A percentile compares a stretch with the other conserved stretches of the same genome.
Evolutionary conservation across 2,113 vertebrate genomes (phyloP).

Genomic region (Notothenia coriiceps): DNA sequence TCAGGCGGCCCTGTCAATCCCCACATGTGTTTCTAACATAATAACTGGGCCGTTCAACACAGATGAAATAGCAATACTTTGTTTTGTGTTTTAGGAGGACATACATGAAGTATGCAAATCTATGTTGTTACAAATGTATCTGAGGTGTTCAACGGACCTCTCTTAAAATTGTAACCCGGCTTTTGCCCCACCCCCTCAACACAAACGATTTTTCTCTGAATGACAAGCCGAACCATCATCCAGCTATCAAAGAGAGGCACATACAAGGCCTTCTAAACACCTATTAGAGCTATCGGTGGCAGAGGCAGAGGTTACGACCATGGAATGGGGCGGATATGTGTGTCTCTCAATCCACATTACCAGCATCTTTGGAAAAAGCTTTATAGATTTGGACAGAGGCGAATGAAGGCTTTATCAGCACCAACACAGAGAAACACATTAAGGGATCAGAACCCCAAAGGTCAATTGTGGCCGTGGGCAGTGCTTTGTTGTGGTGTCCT

Average conservation of each 20-base stretch:
- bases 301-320: constrained; percentile 64
- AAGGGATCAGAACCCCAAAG: constrained; percentile 80
- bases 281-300: constrained; percentile 65
- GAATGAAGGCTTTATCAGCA: constrained; percentile 74
- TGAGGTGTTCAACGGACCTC: not conserved
- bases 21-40: constrained; percentile 20
- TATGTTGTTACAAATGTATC: constrained; percentile 23
- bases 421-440: constrained; percentile 77
- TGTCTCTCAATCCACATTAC: constrained; percentile 65
- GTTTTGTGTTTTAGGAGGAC: constrained; percentile 23
- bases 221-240: constrained; percentile 35
- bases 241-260: constrained; percentile 48
- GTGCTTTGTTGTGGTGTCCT: constrained; percentile 65
- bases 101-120: constrained; percentile 48
- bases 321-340: constrained; percentile 62
- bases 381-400: constrained; percentile 76
- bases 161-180: constrained; percentile 2
- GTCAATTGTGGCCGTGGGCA: constrained; percentile 78
- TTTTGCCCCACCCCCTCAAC: not conserved
- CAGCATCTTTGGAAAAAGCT: constrained; percentile 63
- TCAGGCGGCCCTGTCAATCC: constrained; percentile 15
- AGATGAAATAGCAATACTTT: constrained; percentile 24
- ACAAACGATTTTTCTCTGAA: constrained; percentile 34
- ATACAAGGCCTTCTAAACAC: constrained; percentile 60
- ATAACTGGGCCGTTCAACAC: constrained; percentile 1